phyloP scores from a whole-genome alignment of 2,113 vertebrate genomes.

The Sardina pilchardus region DNA sequence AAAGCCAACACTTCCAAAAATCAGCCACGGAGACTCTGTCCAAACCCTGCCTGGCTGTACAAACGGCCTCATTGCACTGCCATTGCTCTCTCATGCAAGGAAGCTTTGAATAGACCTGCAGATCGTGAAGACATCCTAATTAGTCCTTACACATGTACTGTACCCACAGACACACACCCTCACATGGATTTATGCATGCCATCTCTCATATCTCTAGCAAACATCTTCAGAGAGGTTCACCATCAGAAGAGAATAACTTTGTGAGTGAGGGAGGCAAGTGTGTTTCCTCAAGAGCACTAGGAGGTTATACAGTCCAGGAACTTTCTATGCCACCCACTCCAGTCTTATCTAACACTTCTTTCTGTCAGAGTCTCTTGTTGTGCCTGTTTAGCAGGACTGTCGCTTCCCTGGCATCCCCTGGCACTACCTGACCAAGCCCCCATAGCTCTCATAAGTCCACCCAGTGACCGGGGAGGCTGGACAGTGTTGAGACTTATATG shows the following conservation, averaged over 20 bases:
- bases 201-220: neutral
- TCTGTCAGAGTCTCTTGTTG: neutral
- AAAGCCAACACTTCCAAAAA: neutral
- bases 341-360: neutral
- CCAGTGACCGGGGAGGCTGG: neutral
- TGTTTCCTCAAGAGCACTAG: neutral
- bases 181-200: neutral
- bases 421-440: too few relatives aligned
- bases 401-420: too few relatives aligned
- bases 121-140: neutral
- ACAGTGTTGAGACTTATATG: neutral
- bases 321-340: neutral
- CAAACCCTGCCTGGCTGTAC: neutral
- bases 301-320: neutral
- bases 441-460: too few relatives aligned
- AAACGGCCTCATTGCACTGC: neutral
- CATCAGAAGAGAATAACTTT: neutral
- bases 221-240: neutral
- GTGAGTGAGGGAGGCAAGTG: neutral
- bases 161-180: neutral
- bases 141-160: neutral
- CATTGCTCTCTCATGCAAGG: neutral
- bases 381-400: too few relatives aligned
- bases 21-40: neutral
- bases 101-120: neutral